phyloP scores from a whole-genome alignment of 1,140 invertebrate species.

The Eumeta japonica region DNA sequence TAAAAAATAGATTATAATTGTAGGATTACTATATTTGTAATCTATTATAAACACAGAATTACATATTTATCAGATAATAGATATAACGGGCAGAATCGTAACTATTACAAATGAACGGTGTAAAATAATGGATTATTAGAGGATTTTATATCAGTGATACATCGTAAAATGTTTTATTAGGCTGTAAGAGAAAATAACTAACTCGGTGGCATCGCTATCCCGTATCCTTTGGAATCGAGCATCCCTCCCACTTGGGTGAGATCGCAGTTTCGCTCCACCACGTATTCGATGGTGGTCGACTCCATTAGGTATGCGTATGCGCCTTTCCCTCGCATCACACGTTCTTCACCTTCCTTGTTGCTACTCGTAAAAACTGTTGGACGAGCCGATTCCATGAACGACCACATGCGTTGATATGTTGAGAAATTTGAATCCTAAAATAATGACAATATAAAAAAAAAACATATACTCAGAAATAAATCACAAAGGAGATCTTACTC shows the following conservation, averaged over 20 bases:
- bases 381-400: slow-evolving; percentile 84
- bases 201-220: slow-evolving; percentile 91
- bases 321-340: slow-evolving; percentile 81
- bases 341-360: slow-evolving; percentile 83
- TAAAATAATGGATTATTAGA: too few species aligned
- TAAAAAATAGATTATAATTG: too few species aligned
- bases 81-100: too few species aligned
- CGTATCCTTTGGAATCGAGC: slow-evolving; percentile 90
- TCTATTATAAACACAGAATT: too few species aligned
- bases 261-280: slow-evolving; percentile 87
- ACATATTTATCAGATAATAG: too few species aligned
- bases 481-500: too few species aligned
- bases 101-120: too few species aligned
- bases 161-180: background rate
- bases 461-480: too few species aligned
- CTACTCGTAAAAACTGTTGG: slow-evolving; percentile 82
- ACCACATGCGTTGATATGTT: slow-evolving; percentile 90
- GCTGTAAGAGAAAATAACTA: slow-evolving; percentile 35
- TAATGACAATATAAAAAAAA: too few species aligned
- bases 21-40: too few species aligned
- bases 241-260: slow-evolving; percentile 87
- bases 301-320: slow-evolving; percentile 92
- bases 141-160: too few species aligned
- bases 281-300: slow-evolving; percentile 89
- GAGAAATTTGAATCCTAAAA: slow-evolving; percentile 91